Conservation (phyloP, 1,140 invertebrate species). For the Dreissena polymorpha region DNA sequence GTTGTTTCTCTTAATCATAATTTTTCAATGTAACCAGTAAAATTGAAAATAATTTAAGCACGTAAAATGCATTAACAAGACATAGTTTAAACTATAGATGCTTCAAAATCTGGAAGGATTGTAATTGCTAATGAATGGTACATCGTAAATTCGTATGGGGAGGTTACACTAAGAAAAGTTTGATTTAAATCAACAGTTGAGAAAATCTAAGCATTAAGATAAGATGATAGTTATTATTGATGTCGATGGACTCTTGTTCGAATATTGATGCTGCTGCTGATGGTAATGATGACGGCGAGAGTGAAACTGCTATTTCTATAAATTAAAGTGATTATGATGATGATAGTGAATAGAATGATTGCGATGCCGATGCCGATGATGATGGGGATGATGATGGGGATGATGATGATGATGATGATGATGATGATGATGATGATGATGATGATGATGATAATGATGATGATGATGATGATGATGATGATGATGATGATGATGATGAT, state of each 20-base stretch:
- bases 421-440: background rate
- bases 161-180: no score
- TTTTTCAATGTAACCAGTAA: no score
- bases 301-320: background rate
- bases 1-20: no score
- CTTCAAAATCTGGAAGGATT: no score
- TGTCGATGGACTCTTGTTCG: background rate
- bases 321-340: conserved; percentile 21
- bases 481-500: conserved; percentile 28
- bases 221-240: no score
- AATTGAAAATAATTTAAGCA: no score
- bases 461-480: conserved; percentile 10
- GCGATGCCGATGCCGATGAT: conserved; percentile 22
- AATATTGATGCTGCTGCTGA: background rate
- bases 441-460: background rate
- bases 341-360: conserved; percentile 35
- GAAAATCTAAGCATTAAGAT: no score
- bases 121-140: no score
- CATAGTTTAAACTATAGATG: no score
- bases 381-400: background rate
- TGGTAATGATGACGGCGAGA: background rate
- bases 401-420: background rate
- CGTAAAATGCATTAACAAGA: no score
- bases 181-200: no score
- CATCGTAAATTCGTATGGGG: no score